Percentiles rank a stretch among this genome's conserved stretches.
Conservation (phyloP, 2,888 invertebrate species). For the Automeris io region DNA sequence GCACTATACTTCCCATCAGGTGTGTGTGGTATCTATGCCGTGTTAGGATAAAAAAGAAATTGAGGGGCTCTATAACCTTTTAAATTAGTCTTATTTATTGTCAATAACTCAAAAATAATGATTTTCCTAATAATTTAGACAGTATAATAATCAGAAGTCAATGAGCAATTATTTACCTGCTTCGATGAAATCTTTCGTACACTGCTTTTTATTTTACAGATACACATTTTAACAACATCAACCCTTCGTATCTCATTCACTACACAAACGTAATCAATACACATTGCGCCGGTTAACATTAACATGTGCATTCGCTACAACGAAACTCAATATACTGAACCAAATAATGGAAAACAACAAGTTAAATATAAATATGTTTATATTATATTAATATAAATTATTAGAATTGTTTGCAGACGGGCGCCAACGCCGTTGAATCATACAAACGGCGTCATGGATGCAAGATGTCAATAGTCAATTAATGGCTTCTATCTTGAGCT, state of each 20-base stretch:
- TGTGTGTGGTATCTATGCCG: too few species aligned
- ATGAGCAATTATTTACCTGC: constrained; percentile 17
- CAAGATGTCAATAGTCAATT: constrained; percentile 2
- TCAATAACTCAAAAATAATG: too few species aligned
- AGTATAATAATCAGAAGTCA: not conserved
- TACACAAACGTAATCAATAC: constrained; percentile 24
- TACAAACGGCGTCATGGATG: constrained; percentile 22
- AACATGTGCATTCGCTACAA: constrained; percentile 29
- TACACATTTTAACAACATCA: constrained; percentile 13
- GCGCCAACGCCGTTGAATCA: constrained; percentile 30
- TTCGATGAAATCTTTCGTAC: constrained; percentile 22
- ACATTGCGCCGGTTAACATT: not conserved
- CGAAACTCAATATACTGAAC: constrained; percentile 33
- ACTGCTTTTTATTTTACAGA: constrained; percentile 20
- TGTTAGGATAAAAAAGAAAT: too few species aligned
- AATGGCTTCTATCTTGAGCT: not conserved
- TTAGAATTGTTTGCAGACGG: constrained; percentile 25
- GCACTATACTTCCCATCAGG: too few species aligned
- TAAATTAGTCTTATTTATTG: too few species aligned
- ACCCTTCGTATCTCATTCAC: constrained; percentile 8
- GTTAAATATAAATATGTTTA: constrained; percentile 32
- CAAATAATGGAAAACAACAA: constrained; percentile 32
- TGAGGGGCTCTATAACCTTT: too few species aligned
- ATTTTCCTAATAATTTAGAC: too few species aligned
- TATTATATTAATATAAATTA: constrained; percentile 21